These are phyloP conservation scores for Anodontia alba DNA, from an alignment of 2,888 invertebrate species.

Conservation along the genomic window DNA sequence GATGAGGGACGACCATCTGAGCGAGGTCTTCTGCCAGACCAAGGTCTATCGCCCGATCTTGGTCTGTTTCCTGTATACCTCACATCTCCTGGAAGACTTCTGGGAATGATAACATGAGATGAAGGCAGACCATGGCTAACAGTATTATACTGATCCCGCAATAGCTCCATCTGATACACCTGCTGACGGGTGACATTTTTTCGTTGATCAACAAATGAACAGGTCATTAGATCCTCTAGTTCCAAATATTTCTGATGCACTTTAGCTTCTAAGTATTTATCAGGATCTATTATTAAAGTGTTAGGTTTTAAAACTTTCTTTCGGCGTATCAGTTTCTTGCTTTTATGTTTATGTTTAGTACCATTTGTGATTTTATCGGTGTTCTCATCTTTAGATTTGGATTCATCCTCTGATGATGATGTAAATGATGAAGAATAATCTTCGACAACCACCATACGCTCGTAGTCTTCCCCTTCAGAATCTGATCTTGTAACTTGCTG, in stretches of 20 bases:
- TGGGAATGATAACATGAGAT: slow-evolving; percentile 62
- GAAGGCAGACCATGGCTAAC: slow-evolving; percentile 69
- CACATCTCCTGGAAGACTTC: slow-evolving; percentile 64
- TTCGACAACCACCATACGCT: slow-evolving; percentile 53
- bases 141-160: slow-evolving; percentile 67
- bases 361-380: slow-evolving; percentile 34
- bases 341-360: slow-evolving; percentile 31
- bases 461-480: slow-evolving; percentile 35
- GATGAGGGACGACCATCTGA: not conserved
- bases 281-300: slow-evolving; percentile 66
- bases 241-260: slow-evolving; percentile 76
- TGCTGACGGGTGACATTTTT: slow-evolving; percentile 65
- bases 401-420: slow-evolving; percentile 47
- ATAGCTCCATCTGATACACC: slow-evolving; percentile 67
- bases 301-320: slow-evolving; percentile 61
- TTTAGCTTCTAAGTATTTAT: slow-evolving; percentile 67
- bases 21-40: not conserved
- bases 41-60: slow-evolving; percentile 31
- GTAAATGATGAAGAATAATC: slow-evolving; percentile 47
- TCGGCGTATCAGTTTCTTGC: slow-evolving; percentile 54
- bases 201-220: slow-evolving; percentile 64
- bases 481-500: slow-evolving; percentile 26
- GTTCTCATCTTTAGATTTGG: slow-evolving; percentile 48
- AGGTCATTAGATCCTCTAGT: slow-evolving; percentile 69
- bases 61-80: slow-evolving; percentile 45